Conservation (phyloP, 2,888 invertebrate genomes). For the Tribolium freemani region DNA sequence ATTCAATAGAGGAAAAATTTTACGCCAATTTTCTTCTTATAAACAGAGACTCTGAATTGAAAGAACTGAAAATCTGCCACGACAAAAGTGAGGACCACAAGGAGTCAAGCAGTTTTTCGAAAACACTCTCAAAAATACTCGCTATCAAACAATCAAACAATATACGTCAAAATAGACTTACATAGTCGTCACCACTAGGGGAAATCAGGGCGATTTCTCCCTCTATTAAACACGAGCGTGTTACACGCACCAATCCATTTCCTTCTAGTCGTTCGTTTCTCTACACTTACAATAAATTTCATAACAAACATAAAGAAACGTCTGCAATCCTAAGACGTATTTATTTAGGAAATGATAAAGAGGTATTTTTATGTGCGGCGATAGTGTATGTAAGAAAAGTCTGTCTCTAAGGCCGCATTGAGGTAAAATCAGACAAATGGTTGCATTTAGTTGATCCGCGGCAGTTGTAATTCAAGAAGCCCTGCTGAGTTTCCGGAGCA, state of each 20-base stretch:
- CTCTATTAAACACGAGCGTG: not conserved
- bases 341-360: not conserved
- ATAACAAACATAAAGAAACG: not conserved
- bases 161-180: not conserved
- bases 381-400: not conserved
- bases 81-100: not conserved
- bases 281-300: not conserved
- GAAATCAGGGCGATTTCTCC: not conserved
- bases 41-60: not conserved
- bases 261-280: not conserved
- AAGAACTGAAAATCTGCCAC: not conserved
- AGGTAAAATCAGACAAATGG: constrained; percentile 21
- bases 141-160: not conserved
- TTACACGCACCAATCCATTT: not conserved
- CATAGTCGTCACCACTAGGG: not conserved
- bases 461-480: constrained; percentile 38
- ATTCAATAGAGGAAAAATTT: constrained; percentile 24
- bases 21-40: constrained; percentile 25
- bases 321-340: not conserved
- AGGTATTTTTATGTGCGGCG: not conserved
- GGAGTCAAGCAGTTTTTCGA: not conserved
- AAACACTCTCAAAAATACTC: too few relatives aligned
- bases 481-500: constrained; percentile 42
- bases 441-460: constrained; percentile 30
- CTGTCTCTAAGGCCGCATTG: not conserved